Evolutionary conservation across 2,113 vertebrate genomes (phyloP).

Genomic region (Glaucomys volans): DNA sequence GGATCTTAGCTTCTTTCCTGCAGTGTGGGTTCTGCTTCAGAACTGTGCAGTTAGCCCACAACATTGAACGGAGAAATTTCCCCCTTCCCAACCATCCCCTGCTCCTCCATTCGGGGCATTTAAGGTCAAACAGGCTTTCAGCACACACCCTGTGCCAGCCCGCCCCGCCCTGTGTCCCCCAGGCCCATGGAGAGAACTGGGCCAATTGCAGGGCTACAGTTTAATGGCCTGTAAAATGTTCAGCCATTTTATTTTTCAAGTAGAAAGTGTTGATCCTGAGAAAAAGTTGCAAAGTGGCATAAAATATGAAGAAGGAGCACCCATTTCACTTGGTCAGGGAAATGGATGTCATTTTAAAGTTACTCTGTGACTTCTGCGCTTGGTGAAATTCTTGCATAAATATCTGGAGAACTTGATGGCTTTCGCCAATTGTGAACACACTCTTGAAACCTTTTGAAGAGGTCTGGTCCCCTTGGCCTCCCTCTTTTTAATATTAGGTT

Average conservation of each 20-base stretch:
- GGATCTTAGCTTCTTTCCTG: not conserved
- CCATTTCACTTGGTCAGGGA: constrained; percentile 32
- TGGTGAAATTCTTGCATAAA: constrained; percentile 37
- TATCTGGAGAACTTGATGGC: constrained; percentile 46
- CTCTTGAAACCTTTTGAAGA: constrained; percentile 56
- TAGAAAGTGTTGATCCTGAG: constrained; percentile 55
- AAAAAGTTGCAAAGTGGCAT: constrained; percentile 50
- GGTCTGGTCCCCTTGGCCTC: not conserved
- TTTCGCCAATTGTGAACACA: not conserved
- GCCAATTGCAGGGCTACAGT: constrained; percentile 2
- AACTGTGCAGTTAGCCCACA: not conserved
- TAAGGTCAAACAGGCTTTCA: constrained; percentile 61
- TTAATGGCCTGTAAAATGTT: constrained; percentile 50
- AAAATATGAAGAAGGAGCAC: constrained; percentile 15
- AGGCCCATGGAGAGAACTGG: not conserved
- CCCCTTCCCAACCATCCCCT: not conserved
- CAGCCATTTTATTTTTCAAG: constrained; percentile 53
- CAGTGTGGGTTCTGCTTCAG: not conserved
- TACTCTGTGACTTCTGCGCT: not conserved
- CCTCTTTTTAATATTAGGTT: constrained; percentile 55
- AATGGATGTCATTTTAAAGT: constrained; percentile 35
- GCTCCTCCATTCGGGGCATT: constrained; percentile 26
- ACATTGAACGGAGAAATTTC: not conserved
- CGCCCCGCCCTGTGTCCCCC: constrained; percentile 4
- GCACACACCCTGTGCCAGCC: constrained; percentile 23